Evolutionary conservation across 2,113 vertebrate species (phyloP).

Genomic region (Tringa solitaria): DNA sequence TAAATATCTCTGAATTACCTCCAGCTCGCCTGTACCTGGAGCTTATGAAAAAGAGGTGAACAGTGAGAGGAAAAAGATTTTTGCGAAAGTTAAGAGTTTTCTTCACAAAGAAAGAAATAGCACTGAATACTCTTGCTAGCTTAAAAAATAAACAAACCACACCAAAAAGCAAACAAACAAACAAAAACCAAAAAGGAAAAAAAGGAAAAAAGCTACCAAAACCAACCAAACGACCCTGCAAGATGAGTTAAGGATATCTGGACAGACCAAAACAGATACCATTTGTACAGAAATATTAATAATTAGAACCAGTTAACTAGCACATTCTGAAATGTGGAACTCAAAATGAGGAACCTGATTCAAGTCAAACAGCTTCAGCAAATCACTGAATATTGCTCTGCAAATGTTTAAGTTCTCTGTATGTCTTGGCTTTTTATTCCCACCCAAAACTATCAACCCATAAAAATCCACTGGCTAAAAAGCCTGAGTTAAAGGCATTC

Average conservation of each 20-base stretch:
- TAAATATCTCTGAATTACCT: neutral
- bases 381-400: neutral
- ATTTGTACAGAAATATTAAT: neutral
- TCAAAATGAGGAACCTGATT: neutral
- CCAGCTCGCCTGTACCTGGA: neutral
- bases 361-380: neutral
- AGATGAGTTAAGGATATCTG: neutral
- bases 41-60: neutral
- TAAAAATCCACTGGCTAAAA: conserved; percentile 60
- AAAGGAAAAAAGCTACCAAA: neutral
- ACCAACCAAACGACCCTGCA: neutral
- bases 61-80: neutral
- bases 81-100: neutral
- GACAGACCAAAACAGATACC: neutral
- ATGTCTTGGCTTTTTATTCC: neutral
- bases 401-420: neutral
- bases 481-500: conserved; percentile 52
- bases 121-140: neutral
- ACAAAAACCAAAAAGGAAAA: neutral
- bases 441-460: neutral
- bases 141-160: neutral
- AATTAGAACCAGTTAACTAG: neutral
- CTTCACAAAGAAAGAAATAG: neutral
- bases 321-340: neutral
- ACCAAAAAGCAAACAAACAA: neutral